Conservation (phyloP, 2,113 vertebrate genomes). For the Pseudopodoces humilis region DNA sequence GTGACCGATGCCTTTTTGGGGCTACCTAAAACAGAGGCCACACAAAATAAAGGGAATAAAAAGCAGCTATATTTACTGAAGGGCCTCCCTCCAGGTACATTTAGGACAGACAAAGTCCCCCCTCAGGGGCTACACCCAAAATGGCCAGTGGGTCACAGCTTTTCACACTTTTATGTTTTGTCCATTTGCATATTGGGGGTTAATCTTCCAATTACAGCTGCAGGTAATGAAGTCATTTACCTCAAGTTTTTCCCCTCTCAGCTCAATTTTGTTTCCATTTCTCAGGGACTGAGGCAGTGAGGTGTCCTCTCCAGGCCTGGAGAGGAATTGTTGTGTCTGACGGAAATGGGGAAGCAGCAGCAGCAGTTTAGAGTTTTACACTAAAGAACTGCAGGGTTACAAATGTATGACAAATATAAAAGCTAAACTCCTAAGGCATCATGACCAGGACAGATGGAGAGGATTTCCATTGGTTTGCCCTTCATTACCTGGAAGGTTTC, state of each 20-base stretch:
- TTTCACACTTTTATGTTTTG: background rate
- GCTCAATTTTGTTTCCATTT: background rate
- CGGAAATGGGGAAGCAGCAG: background rate
- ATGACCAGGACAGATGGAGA: background rate
- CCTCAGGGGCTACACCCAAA: background rate
- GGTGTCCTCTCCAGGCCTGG: background rate
- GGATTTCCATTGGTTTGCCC: background rate
- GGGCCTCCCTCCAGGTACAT: background rate
- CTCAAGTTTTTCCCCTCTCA: background rate
- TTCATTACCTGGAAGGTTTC: background rate
- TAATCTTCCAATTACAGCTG: background rate
- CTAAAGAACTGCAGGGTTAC: background rate
- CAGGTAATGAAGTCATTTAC: background rate
- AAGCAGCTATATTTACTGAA: background rate
- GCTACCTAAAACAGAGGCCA: background rate
- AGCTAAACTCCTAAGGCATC: background rate
- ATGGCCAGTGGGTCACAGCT: rapidly evolving
- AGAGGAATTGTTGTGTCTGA: background rate
- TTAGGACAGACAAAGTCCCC: background rate
- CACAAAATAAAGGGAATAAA: background rate
- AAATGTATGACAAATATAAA: background rate
- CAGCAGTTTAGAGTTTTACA: background rate
- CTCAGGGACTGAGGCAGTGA: background rate
- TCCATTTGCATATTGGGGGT: background rate
- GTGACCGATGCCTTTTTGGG: background rate